Percentiles rank a stretch among this genome's conserved stretches.
Conservation (phyloP, 2,888 invertebrate species). For the Pachymerium ferrugineum region DNA sequence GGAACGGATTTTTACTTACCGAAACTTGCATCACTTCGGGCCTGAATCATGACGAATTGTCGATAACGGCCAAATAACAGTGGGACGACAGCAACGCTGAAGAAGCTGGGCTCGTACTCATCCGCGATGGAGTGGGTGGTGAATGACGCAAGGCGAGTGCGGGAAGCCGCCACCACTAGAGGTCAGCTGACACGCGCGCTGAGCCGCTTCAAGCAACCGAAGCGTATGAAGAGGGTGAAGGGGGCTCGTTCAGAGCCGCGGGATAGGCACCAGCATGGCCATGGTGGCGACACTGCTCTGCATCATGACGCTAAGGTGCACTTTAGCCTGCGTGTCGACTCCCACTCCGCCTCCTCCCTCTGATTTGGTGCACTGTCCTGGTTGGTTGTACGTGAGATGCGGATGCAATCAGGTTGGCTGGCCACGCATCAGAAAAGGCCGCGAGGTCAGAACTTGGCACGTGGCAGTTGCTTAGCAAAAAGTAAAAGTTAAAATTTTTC, state of each 20-base stretch:
- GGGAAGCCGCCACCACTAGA: constrained; percentile 4
- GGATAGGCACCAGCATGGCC: background rate
- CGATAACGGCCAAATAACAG: background rate
- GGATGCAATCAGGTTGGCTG: background rate
- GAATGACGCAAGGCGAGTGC: constrained; percentile 9
- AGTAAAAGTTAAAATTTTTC: background rate
- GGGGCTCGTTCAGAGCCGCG: background rate
- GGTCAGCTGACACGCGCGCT: background rate
- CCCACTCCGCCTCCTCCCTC: background rate
- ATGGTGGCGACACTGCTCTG: background rate
- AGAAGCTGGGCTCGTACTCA: background rate
- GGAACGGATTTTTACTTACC: background rate
- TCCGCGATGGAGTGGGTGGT: constrained; percentile 4
- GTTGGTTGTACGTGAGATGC: background rate
- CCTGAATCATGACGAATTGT: background rate
- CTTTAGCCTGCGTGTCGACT: background rate
- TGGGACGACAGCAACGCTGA: background rate
- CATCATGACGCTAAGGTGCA: background rate
- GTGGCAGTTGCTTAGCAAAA: background rate
- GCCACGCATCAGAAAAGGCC: background rate
- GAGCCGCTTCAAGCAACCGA: background rate
- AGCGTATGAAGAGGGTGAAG: background rate
- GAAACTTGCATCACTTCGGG: background rate
- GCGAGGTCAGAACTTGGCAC: background rate
- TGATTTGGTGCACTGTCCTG: background rate